Evolutionary conservation across 2,113 vertebrate species (phyloP).

Genomic region (Passerina amoena): DNA sequence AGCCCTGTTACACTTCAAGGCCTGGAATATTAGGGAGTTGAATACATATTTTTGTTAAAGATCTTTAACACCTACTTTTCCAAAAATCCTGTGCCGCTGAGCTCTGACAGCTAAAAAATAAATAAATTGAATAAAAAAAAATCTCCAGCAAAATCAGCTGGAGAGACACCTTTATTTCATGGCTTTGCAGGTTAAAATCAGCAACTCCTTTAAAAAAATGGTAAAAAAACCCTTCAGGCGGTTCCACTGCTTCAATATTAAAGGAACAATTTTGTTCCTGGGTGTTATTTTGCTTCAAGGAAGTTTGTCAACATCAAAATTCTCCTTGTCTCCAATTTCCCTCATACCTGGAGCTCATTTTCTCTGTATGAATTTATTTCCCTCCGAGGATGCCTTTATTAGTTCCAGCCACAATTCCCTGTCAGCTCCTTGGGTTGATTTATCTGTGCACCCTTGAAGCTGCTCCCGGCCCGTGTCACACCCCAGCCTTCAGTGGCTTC

Average conservation of each 20-base stretch:
- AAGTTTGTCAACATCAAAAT: neutral
- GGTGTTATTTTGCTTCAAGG: neutral
- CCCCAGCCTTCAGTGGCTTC: neutral
- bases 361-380: neutral
- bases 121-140: neutral
- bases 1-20: neutral
- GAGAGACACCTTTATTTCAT: neutral
- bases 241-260: neutral
- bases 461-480: neutral
- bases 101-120: neutral
- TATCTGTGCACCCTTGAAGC: neutral
- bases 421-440: neutral
- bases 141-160: neutral
- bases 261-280: neutral
- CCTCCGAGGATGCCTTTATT: neutral
- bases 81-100: neutral
- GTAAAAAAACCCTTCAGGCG: neutral
- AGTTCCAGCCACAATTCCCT: neutral
- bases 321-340: neutral
- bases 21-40: neutral
- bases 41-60: neutral
- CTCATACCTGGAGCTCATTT: neutral
- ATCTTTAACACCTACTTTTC: neutral
- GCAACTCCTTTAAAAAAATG: neutral
- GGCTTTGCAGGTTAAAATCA: neutral